Evolutionary conservation across 2,888 invertebrate species (phyloP).

Genomic region (Zaprionus bogoriensis): DNA sequence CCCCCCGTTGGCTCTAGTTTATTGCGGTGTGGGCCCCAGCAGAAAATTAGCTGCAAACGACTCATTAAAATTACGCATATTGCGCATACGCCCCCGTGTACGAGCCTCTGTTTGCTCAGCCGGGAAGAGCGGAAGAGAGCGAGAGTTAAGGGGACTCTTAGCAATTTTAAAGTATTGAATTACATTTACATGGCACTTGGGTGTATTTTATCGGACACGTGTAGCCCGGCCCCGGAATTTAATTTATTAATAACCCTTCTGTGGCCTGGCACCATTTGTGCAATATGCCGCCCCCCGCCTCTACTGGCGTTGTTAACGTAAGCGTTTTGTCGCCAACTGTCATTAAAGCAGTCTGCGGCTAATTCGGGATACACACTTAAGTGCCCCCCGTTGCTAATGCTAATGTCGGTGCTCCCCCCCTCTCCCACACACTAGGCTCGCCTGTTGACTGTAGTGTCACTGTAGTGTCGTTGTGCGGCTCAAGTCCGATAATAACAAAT

Average conservation of each 20-base stretch:
- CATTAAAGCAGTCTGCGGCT: conserved; percentile 64
- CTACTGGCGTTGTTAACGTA: conserved; percentile 33
- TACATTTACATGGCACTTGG: conserved; percentile 52
- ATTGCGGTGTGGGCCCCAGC: conserved; percentile 25
- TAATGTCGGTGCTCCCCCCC: conserved; percentile 49
- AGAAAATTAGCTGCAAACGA: conserved; percentile 46
- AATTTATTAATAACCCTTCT: conserved; percentile 75
- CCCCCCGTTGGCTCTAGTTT: conserved; percentile 30
- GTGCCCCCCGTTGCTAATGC: conserved; percentile 59
- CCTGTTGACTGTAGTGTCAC: background rate
- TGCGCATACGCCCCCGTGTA: conserved; percentile 38
- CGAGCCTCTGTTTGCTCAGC: background rate
- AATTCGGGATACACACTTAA: conserved; percentile 52
- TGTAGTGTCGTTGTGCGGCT: background rate
- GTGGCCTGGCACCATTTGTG: conserved; percentile 44
- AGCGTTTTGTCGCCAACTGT: conserved; percentile 57
- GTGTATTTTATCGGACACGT: conserved; percentile 32
- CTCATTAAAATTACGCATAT: conserved; percentile 55
- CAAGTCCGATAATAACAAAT: background rate
- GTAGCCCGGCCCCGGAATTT: conserved; percentile 43
- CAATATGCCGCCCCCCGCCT: conserved; percentile 37
- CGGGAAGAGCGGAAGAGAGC: too few relatives aligned
- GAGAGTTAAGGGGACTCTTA: too few relatives aligned
- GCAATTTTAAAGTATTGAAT: conserved; percentile 63
- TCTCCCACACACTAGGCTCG: conserved; percentile 27